Evolutionary conservation across 2,888 invertebrate genomes (phyloP).

Genomic region (Lithophane ornitopus): DNA sequence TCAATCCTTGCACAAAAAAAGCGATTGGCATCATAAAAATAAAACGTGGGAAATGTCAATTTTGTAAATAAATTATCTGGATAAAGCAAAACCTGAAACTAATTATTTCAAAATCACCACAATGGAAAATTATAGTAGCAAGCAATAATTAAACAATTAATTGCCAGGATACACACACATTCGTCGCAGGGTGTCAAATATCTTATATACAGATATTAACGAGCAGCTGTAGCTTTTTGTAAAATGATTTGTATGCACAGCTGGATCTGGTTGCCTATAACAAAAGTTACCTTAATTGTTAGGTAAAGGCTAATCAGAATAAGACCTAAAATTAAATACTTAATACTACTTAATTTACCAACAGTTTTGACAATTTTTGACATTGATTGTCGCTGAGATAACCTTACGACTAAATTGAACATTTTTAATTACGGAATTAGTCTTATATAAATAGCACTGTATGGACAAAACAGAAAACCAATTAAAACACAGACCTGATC

Average conservation of each 20-base stretch:
- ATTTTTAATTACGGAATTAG: too few relatives aligned
- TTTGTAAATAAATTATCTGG: neutral
- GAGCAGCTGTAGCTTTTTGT: neutral
- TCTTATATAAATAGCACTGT: neutral
- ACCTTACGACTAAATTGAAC: too few relatives aligned
- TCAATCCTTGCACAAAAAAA: too few relatives aligned
- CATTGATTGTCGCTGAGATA: too few relatives aligned
- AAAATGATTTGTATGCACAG: neutral
- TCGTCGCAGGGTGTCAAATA: neutral
- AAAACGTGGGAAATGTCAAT: neutral
- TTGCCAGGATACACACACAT: too few relatives aligned
- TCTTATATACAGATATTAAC: neutral
- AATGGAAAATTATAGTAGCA: neutral
- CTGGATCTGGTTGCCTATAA: too few relatives aligned
- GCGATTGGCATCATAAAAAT: neutral
- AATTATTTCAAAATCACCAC: neutral
- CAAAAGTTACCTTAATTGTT: neutral
- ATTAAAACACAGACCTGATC: slow-evolving; percentile 9
- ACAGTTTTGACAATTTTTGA: too few relatives aligned
- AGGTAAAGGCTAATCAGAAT: neutral
- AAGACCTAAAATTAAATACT: too few relatives aligned
- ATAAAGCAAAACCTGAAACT: neutral
- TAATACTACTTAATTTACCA: too few relatives aligned
- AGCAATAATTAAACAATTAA: slow-evolving; percentile 9
- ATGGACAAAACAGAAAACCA: neutral